A percentile compares a stretch with the other conserved stretches of the same genome.
These are phyloP conservation scores for Colinus virginianus DNA, from an alignment of 2,113 vertebrate species.

Conservation along the genomic window DNA sequence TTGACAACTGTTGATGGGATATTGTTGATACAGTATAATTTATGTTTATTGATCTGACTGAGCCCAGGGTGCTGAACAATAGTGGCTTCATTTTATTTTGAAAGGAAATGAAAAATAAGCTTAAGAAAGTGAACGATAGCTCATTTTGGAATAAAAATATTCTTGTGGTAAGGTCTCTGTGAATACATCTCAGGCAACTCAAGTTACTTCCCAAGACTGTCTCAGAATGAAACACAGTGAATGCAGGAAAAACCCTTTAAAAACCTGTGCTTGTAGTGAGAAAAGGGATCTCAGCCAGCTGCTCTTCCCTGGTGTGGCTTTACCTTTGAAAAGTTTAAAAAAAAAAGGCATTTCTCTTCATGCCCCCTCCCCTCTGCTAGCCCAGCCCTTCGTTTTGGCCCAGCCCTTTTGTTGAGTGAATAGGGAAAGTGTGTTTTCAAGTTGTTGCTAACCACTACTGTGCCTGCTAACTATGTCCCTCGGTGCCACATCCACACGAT, in stretches of 20 bases:
- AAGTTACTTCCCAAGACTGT: neutral
- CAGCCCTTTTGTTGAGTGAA: neutral
- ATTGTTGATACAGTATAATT: conserved; percentile 44
- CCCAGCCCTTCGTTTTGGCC: neutral
- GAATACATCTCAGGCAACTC: neutral
- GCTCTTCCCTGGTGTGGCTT: neutral
- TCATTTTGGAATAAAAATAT: neutral
- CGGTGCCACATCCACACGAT: no score
- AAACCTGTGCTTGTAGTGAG: neutral
- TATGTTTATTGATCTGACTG: conserved; percentile 44
- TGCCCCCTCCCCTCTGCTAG: neutral
- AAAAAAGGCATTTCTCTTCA: conserved; percentile 5
- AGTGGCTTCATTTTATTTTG: conserved; percentile 15
- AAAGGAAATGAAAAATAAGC: conserved; percentile 16
- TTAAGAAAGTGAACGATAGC: conserved; percentile 4
- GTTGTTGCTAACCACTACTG: neutral
- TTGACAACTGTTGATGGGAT: conserved; percentile 37
- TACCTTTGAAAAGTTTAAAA: conserved; percentile 17
- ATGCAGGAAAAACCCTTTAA: neutral
- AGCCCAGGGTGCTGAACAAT: neutral
- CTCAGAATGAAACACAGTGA: neutral
- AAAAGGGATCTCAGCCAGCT: neutral
- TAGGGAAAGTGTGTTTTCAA: neutral
- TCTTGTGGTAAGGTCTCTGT: neutral
- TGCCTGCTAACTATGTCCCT: no score